Evolutionary conservation across 30 jellyfish, hydroid and myxozoan species (phyloP), one percentile per base, ranked within the genome.

Genomic region (Rhopilema esculentum): DNA sequence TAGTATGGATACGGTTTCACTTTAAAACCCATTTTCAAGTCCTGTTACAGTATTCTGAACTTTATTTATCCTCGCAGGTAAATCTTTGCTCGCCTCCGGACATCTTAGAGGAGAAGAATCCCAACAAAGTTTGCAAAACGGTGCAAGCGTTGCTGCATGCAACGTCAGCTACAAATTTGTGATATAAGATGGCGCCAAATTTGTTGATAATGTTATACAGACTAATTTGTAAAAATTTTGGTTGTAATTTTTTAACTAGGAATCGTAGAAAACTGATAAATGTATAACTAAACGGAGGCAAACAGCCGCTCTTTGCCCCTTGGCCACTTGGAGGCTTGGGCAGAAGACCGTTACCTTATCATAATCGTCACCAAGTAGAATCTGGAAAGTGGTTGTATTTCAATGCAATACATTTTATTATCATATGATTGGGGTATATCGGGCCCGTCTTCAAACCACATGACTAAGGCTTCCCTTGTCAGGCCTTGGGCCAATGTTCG

Each of bases 61-160:
- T 1, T 1, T 0, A 9, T 26, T 53, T 29, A 16, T 28, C 21
- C 24, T 85, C 84, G 49, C 75, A 92, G 98, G 52, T 70, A 9
- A 87, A 83, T 23, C 79, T 93, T 23, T 93, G 98, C 87, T 67
- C 95, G 8, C 93, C 98, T 1, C 84, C 88, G 9, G 98, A 93
- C 65, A 83, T 93, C 51, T 84, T 93, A 6, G 96, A 93, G 64
- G 98, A 93, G 48, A 93, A 93, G 83, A 81, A 89, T 76, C 98
- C 97, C 15, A 82, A 78, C 50, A 82, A 88, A 77, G 91, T 93
- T 64, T 93, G 98, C 52, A 65, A 79, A 33, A 87, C 97, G 20
- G 98, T 93, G 8, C 95, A 87, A 22, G 98, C 98, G n/a, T 68
- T 93, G 64, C 68, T 93, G 21, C 95, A 71, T 25, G 95, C 88